A percentile compares a stretch with the other conserved stretches of the same genome.
These are phyloP conservation scores for Cyprinodon diabolis DNA, from an alignment of 2,797 vertebrate genomes.

Conservation along the genomic window DNA sequence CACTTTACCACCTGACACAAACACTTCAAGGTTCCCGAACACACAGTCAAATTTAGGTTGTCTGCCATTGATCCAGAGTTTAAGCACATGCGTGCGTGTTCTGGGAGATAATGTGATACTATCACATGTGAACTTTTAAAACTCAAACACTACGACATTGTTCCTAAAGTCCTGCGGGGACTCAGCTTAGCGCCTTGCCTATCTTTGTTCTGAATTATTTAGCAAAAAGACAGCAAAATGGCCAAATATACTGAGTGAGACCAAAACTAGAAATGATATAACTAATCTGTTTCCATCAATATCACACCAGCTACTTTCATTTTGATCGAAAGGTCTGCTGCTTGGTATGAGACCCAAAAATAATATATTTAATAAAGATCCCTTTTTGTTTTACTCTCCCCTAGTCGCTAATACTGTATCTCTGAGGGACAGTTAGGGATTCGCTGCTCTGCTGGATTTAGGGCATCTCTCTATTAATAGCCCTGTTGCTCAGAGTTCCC, in stretches of 20 bases:
- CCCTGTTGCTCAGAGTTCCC: conserved; percentile 39
- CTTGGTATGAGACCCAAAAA: background rate
- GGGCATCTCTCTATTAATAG: conserved; percentile 71
- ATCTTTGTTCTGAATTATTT: conserved; percentile 68
- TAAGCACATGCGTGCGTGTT: background rate
- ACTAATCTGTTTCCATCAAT: conserved; percentile 3
- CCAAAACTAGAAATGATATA: conserved; percentile 30
- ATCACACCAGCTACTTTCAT: conserved; percentile 11
- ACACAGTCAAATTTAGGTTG: background rate
- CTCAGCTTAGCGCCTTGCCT: conserved; percentile 40
- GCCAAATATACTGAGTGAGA: conserved; percentile 41
- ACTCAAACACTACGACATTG: conserved; percentile 50
- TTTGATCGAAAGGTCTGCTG: background rate
- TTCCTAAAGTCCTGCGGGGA: conserved; percentile 29
- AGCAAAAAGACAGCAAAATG: conserved; percentile 60
- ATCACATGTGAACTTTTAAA: conserved; percentile 26
- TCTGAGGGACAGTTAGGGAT: conserved; percentile 55
- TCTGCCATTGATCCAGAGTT: conserved; percentile 18
- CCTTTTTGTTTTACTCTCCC: conserved; percentile 8
- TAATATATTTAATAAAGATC: background rate
- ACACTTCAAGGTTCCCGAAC: conserved; percentile 9
- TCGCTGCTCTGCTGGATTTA: conserved; percentile 55
- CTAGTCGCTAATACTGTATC: conserved; percentile 33
- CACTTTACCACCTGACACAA: conserved; percentile 26
- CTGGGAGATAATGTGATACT: background rate